Evolutionary conservation across 53 echinoderm and acorn worm species (phyloP).

Genomic region (Zoroaster sp.): DNA sequence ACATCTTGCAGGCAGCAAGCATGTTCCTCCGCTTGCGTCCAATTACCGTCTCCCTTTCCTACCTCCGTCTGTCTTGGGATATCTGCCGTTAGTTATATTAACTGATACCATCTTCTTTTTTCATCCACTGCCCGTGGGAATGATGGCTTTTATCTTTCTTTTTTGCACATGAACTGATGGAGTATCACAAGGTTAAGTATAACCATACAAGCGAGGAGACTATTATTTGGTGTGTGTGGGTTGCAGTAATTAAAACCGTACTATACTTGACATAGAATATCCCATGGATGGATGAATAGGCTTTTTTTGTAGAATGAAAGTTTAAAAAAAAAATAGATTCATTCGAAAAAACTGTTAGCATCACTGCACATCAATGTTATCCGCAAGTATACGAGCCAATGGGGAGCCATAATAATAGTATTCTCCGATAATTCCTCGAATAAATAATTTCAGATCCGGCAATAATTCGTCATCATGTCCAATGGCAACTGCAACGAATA

Average conservation of each 20-base stretch:
- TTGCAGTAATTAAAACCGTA: background rate
- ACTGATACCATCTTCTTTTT: conserved; percentile 53
- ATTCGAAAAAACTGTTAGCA: too few relatives aligned
- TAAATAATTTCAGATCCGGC: too few relatives aligned
- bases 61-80: conserved; percentile 31
- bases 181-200: background rate
- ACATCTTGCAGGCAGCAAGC: conserved; percentile 44
- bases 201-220: background rate
- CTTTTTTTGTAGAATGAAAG: too few relatives aligned
- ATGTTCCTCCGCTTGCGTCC: conserved; percentile 36
- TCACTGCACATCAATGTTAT: too few relatives aligned
- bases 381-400: too few relatives aligned
- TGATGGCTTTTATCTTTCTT: background rate
- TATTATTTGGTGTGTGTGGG: background rate
- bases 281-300: too few relatives aligned
- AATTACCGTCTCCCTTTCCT: conserved; percentile 31
- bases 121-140: conserved; percentile 24
- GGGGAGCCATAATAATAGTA: too few relatives aligned
- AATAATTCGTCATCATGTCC: too few relatives aligned
- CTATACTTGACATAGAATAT: too few relatives aligned
- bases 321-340: too few relatives aligned
- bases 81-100: conserved; percentile 30
- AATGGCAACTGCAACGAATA: too few relatives aligned
- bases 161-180: background rate
- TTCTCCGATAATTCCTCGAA: too few relatives aligned